Base-by-base conservation (phyloP, 2,113 vertebrate species). In the Xenopus laevis region DNA sequence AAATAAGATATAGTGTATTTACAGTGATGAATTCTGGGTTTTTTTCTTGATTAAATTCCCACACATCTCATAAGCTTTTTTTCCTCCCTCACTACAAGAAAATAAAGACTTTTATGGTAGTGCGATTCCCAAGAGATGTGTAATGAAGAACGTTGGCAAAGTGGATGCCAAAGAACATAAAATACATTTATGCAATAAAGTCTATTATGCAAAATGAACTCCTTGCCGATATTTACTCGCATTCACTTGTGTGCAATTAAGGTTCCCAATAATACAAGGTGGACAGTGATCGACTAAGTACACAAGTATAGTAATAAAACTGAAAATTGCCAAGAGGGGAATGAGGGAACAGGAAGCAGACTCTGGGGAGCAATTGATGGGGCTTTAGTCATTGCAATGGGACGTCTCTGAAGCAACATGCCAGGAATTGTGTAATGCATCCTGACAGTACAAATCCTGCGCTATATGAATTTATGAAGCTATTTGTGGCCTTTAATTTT, bases 221-320 rank as follows among this genome's bases (percentile, higher is more conserved):
- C 66, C 55, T 63, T 76, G 59, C 73, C 46, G 66, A 57, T 76
- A 69, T 76, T 76, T 76, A 69, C 73, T 76, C 50, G 50, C 73
- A 69, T 69, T 63, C 66, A 66, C 73, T 76, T 46, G 73, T 69
- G 73, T 52, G 73, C 73, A 76, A 76, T 76, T 76, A 76, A 76
- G 73, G 66, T 63, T 69, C 66, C 73, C 73, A 76, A 76, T 76
- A 76, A 69, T 69, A 55, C 66, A 62, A 69, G 73, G 73, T 76
- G 73, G 73, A 76, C 73, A 76, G 73, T 76, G 73, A 76, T 76
- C 73, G 73, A 76, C 58, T 76, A 62, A 69, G 66, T 76, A 69
- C 52, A 69, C 73, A 76, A 76, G 66, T 76, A 69, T 58, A 63
- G 73, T 69, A 76, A 76, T 76, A 76, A 76, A 76, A 76, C 58